These are phyloP conservation scores for Phallusia fumigata DNA, from an alignment of 23 tunicate genomes.

Conservation along the genomic window DNA sequence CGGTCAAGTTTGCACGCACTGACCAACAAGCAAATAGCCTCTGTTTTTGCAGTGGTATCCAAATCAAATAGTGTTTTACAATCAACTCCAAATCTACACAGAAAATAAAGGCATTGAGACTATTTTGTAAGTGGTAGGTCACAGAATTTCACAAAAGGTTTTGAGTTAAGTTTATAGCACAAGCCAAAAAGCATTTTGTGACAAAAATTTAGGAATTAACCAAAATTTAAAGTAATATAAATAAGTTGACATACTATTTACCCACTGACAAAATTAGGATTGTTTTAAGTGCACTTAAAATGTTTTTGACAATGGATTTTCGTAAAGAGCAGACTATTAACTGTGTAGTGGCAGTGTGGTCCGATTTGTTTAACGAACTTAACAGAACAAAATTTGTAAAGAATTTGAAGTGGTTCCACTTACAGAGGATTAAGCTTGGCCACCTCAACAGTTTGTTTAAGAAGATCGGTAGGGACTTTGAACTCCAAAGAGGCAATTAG, in stretches of 20 bases:
- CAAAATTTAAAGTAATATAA: not conserved
- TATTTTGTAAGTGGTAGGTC: no score
- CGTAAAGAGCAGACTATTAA: not conserved
- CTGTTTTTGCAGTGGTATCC: slow-evolving; percentile 22
- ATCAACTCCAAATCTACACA: slow-evolving; percentile 46
- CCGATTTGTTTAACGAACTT: not conserved
- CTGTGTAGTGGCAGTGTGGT: not conserved
- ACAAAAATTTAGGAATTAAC: not conserved
- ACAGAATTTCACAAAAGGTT: no score
- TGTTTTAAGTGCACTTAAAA: no score
- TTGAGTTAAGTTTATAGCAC: not conserved
- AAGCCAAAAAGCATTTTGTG: not conserved
- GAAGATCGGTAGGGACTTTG: slow-evolving; percentile 41
- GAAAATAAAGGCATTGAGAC: no score
- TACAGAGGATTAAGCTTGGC: slow-evolving; percentile 66
- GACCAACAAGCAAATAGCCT: slow-evolving; percentile 67
- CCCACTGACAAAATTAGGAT: no score
- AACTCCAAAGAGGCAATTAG: slow-evolving; percentile 70
- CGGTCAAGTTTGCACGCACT: slow-evolving; percentile 88
- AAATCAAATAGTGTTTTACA: slow-evolving; percentile 41
- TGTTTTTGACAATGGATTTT: not conserved
- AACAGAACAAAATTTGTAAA: slow-evolving; percentile 9
- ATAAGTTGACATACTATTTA: no score
- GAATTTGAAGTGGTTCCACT: slow-evolving; percentile 1
- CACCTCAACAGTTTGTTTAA: slow-evolving; percentile 39